Evolutionary conservation across 2,797 vertebrate genomes (phyloP), one percentile per base, ranked within the genome.

Genomic region (Pogoniulus pusillus): DNA sequence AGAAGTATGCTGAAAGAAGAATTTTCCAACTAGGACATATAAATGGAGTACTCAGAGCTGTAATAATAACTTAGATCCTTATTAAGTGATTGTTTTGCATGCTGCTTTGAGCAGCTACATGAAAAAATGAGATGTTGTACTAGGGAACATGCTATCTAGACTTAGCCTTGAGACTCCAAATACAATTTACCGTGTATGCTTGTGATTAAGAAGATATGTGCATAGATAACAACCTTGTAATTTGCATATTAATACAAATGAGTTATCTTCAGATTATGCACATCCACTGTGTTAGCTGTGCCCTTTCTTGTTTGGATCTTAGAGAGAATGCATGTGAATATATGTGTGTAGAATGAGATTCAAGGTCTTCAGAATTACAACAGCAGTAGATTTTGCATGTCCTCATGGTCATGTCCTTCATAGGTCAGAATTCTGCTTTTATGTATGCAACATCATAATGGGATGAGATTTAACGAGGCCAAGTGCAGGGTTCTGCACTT

Each of bases 21-120:
- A 34, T 89, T 75, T 92, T 73, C 78, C 85, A 84, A 26, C 58
- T 49, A 90, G 77, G 91, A 86, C 70, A 34, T 64, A 92, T 82
- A 91, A 95, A 92, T 79, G 65, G 24, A 82, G 26, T 78, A 39
- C 57, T 84, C 51, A 41, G 60, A 79, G 64, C 69, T 85, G 65
- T 79, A 88, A 68, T 77, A 91, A 91, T 71, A 47, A 65, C 74
- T 76, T 64, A 90, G 59, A 54, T 59, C 55, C 63, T 91, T 93
- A 86, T 89, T 68, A 92, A 91, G 45, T 71, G 26, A 54, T 70
- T 89, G 17, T 34, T 95, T 72, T 88, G 32, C 35, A 66, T 72
- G 71, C 17, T 64, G 27, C 73, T 95, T 83, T 2, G 11, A 86
- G 80, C 30, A 88, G 30, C 24, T 3, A 7, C 12, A 35, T 74